A percentile compares a stretch with the other conserved stretches of the same genome.
Conservation (phyloP, 2,888 invertebrate species). For the Drosophila paucipuncta region DNA sequence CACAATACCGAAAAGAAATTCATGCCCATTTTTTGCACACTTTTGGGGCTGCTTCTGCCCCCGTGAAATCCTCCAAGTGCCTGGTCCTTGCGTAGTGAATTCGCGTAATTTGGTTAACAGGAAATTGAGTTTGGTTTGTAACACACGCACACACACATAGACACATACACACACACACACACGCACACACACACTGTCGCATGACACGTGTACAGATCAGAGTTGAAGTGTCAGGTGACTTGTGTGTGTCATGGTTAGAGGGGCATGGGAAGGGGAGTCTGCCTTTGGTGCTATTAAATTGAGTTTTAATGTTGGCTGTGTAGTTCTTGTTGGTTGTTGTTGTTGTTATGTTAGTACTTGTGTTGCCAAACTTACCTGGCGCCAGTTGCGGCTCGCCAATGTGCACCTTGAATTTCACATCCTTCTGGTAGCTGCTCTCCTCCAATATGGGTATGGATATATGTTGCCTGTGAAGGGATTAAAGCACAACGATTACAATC, state of each 20-base stretch:
- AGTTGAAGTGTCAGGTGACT: constrained; percentile 15
- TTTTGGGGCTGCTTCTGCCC: constrained; percentile 23
- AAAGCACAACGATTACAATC: constrained; percentile 27
- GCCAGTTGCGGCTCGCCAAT: constrained; percentile 95
- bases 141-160: constrained; percentile 8
- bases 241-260: constrained; percentile 3
- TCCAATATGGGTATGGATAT: constrained; percentile 95
- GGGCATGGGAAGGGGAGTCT: background rate
- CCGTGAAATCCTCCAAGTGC: constrained; percentile 14
- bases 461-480: constrained; percentile 90
- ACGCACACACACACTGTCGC: constrained; percentile 5
- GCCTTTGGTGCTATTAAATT: constrained; percentile 49
- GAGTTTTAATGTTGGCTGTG: constrained; percentile 36
- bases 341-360: constrained; percentile 21
- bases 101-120: constrained; percentile 68
- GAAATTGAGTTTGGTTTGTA: constrained; percentile 49
- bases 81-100: constrained; percentile 20
- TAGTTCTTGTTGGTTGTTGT: background rate
- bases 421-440: constrained; percentile 99
- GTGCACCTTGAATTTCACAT: constrained; percentile 96
- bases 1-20: constrained; percentile 9
- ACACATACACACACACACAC: constrained; percentile 4
- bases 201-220: constrained; percentile 1
- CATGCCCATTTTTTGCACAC: constrained; percentile 25
- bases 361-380: constrained; percentile 89